Conservation (phyloP, 2,113 vertebrate genomes). For the Megalops atlanticus region DNA sequence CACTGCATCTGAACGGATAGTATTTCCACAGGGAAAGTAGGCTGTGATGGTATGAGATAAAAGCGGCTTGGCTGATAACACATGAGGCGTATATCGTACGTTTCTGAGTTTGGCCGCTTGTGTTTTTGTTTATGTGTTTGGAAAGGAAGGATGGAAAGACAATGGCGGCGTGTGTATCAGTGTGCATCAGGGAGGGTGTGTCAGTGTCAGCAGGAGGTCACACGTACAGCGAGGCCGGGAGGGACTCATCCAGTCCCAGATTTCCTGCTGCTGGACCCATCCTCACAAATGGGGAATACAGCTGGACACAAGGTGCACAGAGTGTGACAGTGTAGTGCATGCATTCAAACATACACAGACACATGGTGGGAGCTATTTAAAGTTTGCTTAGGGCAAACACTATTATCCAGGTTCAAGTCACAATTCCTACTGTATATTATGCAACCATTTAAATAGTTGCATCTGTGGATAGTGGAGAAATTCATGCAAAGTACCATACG, state of each 20-base stretch:
- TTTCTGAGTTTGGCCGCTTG: neutral
- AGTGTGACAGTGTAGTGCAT: too few species aligned
- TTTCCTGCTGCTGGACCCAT: conserved; percentile 42
- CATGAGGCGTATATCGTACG: neutral
- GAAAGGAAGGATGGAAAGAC: neutral
- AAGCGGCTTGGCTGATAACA: neutral
- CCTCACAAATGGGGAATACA: conserved; percentile 30
- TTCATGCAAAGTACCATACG: too few species aligned
- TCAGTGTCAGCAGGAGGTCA: neutral
- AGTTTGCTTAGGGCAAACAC: too few species aligned
- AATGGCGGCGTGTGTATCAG: neutral
- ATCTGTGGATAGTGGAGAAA: too few species aligned
- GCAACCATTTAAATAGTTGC: too few species aligned
- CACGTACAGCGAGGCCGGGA: neutral
- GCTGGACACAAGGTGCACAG: too few species aligned
- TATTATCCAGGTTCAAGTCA: too few species aligned
- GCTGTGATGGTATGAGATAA: too few species aligned
- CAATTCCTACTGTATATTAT: too few species aligned
- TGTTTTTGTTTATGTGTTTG: neutral
- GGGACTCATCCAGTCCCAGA: neutral
- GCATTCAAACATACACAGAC: conserved; percentile 17
- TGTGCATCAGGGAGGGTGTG: conserved; percentile 4
- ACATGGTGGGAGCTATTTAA: too few species aligned
- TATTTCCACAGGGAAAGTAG: too few species aligned
- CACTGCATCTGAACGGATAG: too few species aligned